phyloP scores from a whole-genome alignment of 1,140 invertebrate species.

The Magallana gigas region DNA sequence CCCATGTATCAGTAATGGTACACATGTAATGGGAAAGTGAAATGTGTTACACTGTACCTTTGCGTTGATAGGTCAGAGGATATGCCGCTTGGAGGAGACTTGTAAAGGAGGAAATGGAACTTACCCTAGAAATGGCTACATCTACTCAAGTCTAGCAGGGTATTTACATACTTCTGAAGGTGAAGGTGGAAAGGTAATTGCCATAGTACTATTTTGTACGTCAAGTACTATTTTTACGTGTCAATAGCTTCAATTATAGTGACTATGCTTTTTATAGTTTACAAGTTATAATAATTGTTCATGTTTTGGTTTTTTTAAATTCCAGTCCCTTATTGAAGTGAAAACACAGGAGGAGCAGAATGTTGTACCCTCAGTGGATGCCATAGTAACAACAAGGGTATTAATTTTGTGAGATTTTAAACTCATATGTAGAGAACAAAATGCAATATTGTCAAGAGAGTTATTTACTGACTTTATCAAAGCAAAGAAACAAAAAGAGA shows the following conservation, averaged over 20 bases:
- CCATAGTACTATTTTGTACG: background rate
- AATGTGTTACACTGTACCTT: background rate
- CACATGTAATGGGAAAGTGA: no score
- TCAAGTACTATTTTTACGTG: background rate
- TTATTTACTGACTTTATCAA: no score
- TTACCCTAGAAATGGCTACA: constrained; percentile 90
- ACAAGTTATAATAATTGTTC: no score
- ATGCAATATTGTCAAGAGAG: no score
- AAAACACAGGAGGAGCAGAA: constrained; percentile 63
- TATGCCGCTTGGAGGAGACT: constrained; percentile 66
- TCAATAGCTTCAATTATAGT: background rate
- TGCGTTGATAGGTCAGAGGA: constrained; percentile 69
- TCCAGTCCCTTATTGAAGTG: constrained; percentile 68
- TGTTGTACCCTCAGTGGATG: constrained; percentile 70
- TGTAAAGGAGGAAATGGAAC: constrained; percentile 83
- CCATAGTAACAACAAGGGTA: constrained; percentile 89
- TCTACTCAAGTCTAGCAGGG: constrained; percentile 90
- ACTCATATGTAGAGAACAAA: no score
- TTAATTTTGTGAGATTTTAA: background rate
- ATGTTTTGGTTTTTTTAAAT: constrained; percentile 35
- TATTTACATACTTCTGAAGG: constrained; percentile 79
- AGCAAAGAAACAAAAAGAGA: no score
- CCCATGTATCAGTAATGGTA: no score
- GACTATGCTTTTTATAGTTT: no score
- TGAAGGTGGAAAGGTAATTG: constrained; percentile 55